These are phyloP conservation scores for Camponotus fellah DNA, from an alignment of 2,888 invertebrate genomes.

Conservation along the genomic window DNA sequence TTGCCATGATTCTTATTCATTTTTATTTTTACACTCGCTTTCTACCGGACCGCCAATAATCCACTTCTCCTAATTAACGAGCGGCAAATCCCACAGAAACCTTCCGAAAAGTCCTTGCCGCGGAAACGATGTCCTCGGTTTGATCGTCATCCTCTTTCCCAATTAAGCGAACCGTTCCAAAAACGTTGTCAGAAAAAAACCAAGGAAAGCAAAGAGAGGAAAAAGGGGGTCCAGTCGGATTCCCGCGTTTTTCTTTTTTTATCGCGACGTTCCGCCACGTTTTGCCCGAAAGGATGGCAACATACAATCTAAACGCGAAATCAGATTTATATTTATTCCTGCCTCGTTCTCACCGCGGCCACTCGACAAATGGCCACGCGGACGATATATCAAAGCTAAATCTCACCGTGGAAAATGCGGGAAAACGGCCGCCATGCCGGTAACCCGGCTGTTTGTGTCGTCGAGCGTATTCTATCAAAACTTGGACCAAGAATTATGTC, in stretches of 20 bases:
- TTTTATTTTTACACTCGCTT: conserved; percentile 24
- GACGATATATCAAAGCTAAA: conserved; percentile 76
- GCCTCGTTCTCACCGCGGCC: conserved; percentile 66
- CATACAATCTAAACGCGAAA: conserved; percentile 76
- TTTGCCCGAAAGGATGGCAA: conserved; percentile 37
- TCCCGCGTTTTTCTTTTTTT: conserved; percentile 43
- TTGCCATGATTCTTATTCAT: conserved; percentile 17
- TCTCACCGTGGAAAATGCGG: conserved; percentile 60
- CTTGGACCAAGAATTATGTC: conserved; percentile 36
- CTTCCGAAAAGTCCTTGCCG: conserved; percentile 19
- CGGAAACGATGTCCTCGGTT: conserved; percentile 6
- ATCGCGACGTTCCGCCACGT: conserved; percentile 49
- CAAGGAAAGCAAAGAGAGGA: conserved; percentile 36
- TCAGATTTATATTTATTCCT: conserved; percentile 81
- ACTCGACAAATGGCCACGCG: conserved; percentile 76
- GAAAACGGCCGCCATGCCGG: conserved; percentile 16
- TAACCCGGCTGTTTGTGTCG: conserved; percentile 10
- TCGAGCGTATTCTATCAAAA: conserved; percentile 46
- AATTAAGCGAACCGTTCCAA: conserved; percentile 36
- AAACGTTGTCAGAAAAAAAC: conserved; percentile 29
- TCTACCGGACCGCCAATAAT: conserved; percentile 31
- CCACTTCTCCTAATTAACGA: conserved; percentile 49
- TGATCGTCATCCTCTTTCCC: conserved; percentile 21
- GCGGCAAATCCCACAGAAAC: conserved; percentile 4
- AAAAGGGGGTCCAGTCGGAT: conserved; percentile 38